phyloP scores from a whole-genome alignment of 92 coral and sea anemone genomes.

The Epizoanthus illoricatus region DNA sequence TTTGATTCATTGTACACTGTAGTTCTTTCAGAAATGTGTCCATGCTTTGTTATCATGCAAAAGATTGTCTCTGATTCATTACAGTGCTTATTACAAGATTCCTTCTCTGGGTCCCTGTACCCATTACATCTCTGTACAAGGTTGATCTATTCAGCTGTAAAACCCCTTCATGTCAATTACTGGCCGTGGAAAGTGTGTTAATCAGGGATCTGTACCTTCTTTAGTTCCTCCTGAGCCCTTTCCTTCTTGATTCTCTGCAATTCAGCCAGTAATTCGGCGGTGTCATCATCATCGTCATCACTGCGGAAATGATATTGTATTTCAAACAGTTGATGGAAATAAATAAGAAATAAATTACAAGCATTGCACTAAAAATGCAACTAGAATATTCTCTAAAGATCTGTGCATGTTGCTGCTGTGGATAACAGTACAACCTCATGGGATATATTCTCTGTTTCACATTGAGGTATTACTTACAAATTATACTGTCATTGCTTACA shows the following conservation, averaged over 20 bases:
- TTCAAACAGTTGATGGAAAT: neutral
- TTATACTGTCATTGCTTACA: too few species aligned
- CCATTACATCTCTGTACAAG: too few species aligned
- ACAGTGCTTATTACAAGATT: too few species aligned
- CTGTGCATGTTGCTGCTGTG: neutral
- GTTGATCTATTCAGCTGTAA: too few species aligned
- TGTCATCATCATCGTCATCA: conserved; percentile 97
- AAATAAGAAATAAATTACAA: neutral
- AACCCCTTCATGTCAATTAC: too few species aligned
- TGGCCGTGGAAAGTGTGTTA: neutral
- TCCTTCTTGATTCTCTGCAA: conserved; percentile 96
- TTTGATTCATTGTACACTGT: too few species aligned
- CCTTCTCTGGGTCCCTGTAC: too few species aligned
- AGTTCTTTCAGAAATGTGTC: too few species aligned
- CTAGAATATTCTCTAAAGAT: neutral
- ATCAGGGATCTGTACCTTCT: conserved; percentile 55
- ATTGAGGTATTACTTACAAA: too few species aligned
- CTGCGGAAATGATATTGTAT: neutral
- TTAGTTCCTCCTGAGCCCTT: conserved; percentile 93
- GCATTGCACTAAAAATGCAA: neutral
- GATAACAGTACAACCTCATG: neutral
- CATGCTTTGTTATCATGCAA: too few species aligned
- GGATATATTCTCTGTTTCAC: too few species aligned
- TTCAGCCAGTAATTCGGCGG: conserved; percentile 98
- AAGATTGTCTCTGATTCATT: too few species aligned